Conservation (phyloP, 1,140 invertebrate species). For the Tetraneura akinire region DNA sequence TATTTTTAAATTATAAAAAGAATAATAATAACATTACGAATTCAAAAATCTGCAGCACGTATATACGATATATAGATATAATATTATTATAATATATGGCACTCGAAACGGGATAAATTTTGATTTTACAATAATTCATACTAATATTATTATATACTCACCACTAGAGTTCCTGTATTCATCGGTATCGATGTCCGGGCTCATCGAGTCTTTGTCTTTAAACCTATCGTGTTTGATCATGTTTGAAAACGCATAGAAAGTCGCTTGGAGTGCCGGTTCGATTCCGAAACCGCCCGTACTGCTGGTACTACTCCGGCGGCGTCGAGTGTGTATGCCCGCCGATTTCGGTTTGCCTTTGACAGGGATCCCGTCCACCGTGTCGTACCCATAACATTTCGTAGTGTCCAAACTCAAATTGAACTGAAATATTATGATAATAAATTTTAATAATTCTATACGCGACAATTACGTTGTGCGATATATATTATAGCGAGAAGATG, state of each 20-base stretch:
- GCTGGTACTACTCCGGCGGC: slow-evolving; percentile 55
- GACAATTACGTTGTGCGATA: too few species aligned
- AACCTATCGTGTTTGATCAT: slow-evolving; percentile 57
- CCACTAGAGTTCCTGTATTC: slow-evolving; percentile 52
- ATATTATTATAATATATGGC: too few species aligned
- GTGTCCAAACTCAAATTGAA: slow-evolving; percentile 32
- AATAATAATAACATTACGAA: too few species aligned
- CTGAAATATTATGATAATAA: too few species aligned
- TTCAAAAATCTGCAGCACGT: too few species aligned
- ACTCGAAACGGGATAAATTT: too few species aligned
- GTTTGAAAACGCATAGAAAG: slow-evolving; percentile 58
- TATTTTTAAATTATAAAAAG: too few species aligned
- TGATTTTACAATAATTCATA: too few species aligned
- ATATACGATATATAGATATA: too few species aligned
- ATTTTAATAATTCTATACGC: too few species aligned
- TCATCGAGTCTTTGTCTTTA: slow-evolving; percentile 56
- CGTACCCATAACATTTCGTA: slow-evolving; percentile 26
- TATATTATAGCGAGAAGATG: too few species aligned
- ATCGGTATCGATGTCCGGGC: slow-evolving; percentile 49
- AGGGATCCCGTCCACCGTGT: not conserved
- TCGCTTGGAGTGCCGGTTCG: slow-evolving; percentile 57
- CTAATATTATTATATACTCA: too few species aligned
- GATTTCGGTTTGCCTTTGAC: slow-evolving; percentile 32
- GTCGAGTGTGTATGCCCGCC: slow-evolving; percentile 13
- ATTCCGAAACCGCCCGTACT: slow-evolving; percentile 56